phyloP scores from a whole-genome alignment of 1,140 invertebrate species.

The Thaumatotibia leucotreta region DNA sequence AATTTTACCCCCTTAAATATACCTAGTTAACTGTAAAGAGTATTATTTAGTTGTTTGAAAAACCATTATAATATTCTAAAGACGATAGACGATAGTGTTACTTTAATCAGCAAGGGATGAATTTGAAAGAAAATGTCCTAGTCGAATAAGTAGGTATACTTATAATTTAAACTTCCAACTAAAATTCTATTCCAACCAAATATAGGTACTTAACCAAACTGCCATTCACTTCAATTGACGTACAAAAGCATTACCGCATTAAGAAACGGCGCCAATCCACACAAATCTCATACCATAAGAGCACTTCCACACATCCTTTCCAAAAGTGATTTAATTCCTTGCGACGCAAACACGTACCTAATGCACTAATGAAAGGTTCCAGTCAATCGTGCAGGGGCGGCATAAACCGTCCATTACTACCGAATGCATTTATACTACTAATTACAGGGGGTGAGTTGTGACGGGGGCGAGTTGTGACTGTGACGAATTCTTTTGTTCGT shows the following conservation, averaged over 20 bases:
- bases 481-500: constrained; percentile 4
- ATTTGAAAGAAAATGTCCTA: too few relatives aligned
- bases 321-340: not conserved
- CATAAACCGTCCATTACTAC: constrained; percentile 26
- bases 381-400: constrained; percentile 7
- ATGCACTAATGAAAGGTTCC: constrained; percentile 10
- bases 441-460: constrained; percentile 28
- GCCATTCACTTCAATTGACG: not conserved
- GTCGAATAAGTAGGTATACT: too few relatives aligned
- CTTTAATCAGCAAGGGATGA: too few relatives aligned
- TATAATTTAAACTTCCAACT: not conserved
- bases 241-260: too few relatives aligned
- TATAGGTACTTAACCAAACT: not conserved
- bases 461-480: constrained; percentile 19
- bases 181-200: not conserved
- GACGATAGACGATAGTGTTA: too few relatives aligned
- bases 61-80: too few relatives aligned
- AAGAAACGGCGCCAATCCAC: not conserved
- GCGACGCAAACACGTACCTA: not conserved
- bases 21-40: too few relatives aligned
- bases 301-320: not conserved
- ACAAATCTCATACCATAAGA: not conserved
- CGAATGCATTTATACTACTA: constrained; percentile 34
- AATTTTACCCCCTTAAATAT: too few relatives aligned
- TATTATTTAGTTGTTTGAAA: too few relatives aligned